Evolutionary conservation across 2,797 vertebrate species (phyloP).

Genomic region (Pogonophryne albipinna): DNA sequence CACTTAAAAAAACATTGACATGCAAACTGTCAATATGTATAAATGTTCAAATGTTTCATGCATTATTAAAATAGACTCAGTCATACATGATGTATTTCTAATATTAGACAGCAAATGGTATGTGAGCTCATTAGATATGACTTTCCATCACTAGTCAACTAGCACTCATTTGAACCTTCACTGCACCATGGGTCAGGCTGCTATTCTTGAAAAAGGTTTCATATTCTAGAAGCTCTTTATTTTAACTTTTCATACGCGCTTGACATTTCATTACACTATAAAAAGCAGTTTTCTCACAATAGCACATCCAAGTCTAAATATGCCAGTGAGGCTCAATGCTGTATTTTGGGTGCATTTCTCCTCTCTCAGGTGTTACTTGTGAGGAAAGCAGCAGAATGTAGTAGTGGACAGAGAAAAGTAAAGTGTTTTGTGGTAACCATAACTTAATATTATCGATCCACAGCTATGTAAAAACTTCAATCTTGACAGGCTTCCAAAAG

Average conservation of each 20-base stretch:
- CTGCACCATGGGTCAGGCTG: slow-evolving; percentile 63
- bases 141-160: slow-evolving; percentile 32
- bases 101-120: slow-evolving; percentile 19
- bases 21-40: neutral
- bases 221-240: slow-evolving; percentile 76
- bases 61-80: slow-evolving; percentile 6
- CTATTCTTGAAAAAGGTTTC: slow-evolving; percentile 80
- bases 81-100: slow-evolving; percentile 9
- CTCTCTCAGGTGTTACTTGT: slow-evolving; percentile 25
- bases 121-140: slow-evolving; percentile 33
- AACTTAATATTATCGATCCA: slow-evolving; percentile 38
- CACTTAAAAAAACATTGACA: neutral
- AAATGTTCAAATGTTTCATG: neutral
- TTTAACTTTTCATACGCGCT: slow-evolving; percentile 66
- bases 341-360: slow-evolving; percentile 30
- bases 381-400: slow-evolving; percentile 23
- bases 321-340: slow-evolving; percentile 44
- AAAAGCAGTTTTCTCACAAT: slow-evolving; percentile 74
- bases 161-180: slow-evolving; percentile 53
- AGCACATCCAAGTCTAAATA: slow-evolving; percentile 72
- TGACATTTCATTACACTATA: slow-evolving; percentile 69
- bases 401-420: neutral
- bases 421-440: slow-evolving; percentile 27
- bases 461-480: slow-evolving; percentile 36
- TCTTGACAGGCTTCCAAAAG: slow-evolving; percentile 36